Conservation (phyloP, 2,888 invertebrate species). For the Belgica antarctica region DNA sequence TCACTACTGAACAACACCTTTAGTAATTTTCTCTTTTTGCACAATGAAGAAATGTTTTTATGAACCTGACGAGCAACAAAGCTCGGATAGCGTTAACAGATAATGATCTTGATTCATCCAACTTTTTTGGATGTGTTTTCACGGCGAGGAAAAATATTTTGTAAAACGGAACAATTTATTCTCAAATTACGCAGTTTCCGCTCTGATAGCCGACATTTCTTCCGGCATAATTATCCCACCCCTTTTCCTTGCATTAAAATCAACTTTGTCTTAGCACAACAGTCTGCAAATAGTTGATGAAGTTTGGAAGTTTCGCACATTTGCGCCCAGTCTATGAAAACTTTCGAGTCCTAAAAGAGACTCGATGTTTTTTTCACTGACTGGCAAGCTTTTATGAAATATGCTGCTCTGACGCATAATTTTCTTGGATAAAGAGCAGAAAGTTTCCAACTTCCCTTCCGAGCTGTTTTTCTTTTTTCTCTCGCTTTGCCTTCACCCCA, state of each 20-base stretch:
- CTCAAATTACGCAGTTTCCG: slow-evolving; percentile 19
- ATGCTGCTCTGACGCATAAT: slow-evolving; percentile 34
- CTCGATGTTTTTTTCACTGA: too few relatives aligned
- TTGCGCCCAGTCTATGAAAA: too few relatives aligned
- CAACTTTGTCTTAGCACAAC: background rate
- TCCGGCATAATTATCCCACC: background rate
- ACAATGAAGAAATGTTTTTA: too few relatives aligned
- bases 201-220: slow-evolving; percentile 10
- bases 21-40: too few relatives aligned
- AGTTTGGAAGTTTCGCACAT: too few relatives aligned
- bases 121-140: too few relatives aligned
- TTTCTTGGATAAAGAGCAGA: background rate
- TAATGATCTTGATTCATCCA: background rate
- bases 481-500: too few relatives aligned
- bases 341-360: too few relatives aligned
- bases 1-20: too few relatives aligned
- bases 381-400: slow-evolving; percentile 4
- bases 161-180: slow-evolving; percentile 17
- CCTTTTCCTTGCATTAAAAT: background rate
- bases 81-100: too few relatives aligned
- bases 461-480: slow-evolving; percentile 21
- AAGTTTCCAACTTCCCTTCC: slow-evolving; percentile 7
- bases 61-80: too few relatives aligned
- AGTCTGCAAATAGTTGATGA: too few relatives aligned
- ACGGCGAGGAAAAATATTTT: background rate